These are phyloP conservation scores for Columbina picui DNA, from an alignment of 2,113 vertebrate genomes.

Conservation along the genomic window DNA sequence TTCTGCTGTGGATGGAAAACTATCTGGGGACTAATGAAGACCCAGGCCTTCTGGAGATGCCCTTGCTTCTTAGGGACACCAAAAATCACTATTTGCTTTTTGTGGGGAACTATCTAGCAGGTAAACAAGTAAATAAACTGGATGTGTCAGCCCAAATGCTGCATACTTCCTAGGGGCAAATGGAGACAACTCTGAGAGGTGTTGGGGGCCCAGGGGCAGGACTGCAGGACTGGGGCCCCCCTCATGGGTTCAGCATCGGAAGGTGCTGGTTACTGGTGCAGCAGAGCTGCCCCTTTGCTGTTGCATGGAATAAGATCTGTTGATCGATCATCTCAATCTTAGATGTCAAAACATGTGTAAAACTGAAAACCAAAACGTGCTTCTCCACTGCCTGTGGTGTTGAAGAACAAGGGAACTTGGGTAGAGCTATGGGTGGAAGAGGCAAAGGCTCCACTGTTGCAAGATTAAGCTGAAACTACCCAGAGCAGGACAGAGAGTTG, in stretches of 20 bases:
- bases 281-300: background rate
- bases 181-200: background rate
- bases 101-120: background rate
- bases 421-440: background rate
- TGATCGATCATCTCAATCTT: accelerated
- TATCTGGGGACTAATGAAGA: background rate
- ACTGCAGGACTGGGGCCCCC: background rate
- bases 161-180: background rate
- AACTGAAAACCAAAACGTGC: background rate
- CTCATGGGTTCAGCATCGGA: background rate
- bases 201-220: background rate
- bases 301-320: background rate
- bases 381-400: background rate
- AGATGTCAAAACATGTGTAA: background rate
- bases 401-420: background rate
- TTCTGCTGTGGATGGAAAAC: background rate
- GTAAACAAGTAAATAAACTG: background rate
- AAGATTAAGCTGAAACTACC: background rate
- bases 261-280: background rate
- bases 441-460: background rate
- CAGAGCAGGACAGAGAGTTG: background rate
- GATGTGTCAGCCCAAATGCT: background rate
- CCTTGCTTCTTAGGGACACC: background rate
- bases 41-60: background rate
- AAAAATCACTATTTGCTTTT: background rate